Percentiles rank a stretch among this genome's conserved stretches.
Conservation (phyloP, 2,888 invertebrate genomes). For the Galerucella calmariensis region DNA sequence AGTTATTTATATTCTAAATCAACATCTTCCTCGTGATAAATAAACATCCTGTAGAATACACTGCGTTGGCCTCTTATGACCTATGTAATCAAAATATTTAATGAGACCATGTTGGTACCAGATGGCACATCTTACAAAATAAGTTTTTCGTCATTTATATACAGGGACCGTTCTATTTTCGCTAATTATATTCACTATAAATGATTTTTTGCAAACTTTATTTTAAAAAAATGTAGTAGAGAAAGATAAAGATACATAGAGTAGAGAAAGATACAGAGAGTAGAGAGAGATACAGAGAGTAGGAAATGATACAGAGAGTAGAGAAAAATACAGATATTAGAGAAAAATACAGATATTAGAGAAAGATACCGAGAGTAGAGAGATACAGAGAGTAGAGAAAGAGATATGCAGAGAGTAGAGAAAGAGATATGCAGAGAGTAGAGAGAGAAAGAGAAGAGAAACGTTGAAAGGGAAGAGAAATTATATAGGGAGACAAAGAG, state of each 20-base stretch:
- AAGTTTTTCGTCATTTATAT: not conserved
- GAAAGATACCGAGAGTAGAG: not conserved
- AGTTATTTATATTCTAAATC: constrained; percentile 1
- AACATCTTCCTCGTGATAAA: not conserved
- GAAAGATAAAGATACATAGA: not conserved
- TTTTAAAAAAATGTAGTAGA: not conserved
- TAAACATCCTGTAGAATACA: constrained; percentile 12
- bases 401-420: not conserved
- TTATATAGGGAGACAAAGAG: not conserved
- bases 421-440: not conserved
- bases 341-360: too few species aligned
- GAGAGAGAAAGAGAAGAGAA: not conserved
- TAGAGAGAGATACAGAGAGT: not conserved
- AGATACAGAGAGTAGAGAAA: not conserved
- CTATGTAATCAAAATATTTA: constrained; percentile 10
- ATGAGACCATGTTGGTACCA: constrained; percentile 14
- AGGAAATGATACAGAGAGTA: not conserved
- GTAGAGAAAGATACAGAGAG: too few species aligned
- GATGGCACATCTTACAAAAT: constrained; percentile 10
- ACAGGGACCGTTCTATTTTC: not conserved
- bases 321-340: too few species aligned
- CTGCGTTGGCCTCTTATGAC: constrained; percentile 13
- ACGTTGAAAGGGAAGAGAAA: too few species aligned
- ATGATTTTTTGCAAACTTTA: too few species aligned
- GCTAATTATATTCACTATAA: too few species aligned